These are phyloP conservation scores for Trissolcus japonicus DNA, from an alignment of 2,888 invertebrate genomes.

Conservation along the genomic window DNA sequence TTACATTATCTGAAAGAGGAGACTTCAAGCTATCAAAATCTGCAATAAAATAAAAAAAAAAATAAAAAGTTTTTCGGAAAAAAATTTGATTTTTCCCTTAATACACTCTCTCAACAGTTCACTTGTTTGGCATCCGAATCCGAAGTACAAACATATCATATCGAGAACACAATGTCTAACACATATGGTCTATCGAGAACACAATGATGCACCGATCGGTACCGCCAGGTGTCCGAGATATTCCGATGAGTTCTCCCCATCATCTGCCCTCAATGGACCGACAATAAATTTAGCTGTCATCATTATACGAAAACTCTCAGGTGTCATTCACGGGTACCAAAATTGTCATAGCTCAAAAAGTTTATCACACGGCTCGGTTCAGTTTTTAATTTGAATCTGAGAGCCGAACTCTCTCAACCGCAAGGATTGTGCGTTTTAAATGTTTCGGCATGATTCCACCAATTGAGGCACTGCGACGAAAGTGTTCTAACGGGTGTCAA, in stretches of 20 bases:
- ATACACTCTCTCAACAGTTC: not conserved
- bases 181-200: not conserved
- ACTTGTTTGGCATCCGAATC: not conserved
- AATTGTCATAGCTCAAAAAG: too few relatives aligned
- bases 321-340: too few relatives aligned
- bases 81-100: too few relatives aligned
- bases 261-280: too few relatives aligned
- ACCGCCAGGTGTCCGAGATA: not conserved
- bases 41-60: too few relatives aligned
- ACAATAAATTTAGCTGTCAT: too few relatives aligned
- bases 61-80: too few relatives aligned
- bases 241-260: not conserved
- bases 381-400: constrained; percentile 5
- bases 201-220: constrained; percentile 2
- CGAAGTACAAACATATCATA: not conserved
- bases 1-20: too few relatives aligned
- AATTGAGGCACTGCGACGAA: constrained; percentile 21
- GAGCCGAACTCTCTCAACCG: constrained; percentile 8
- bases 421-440: constrained; percentile 13
- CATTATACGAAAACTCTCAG: too few relatives aligned
- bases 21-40: too few relatives aligned
- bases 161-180: not conserved
- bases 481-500: constrained; percentile 16
- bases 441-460: constrained; percentile 26
- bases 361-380: too few relatives aligned